Base-by-base conservation (phyloP, 1,140 invertebrate genomes). In the Centruroides sculpturatus region DNA sequence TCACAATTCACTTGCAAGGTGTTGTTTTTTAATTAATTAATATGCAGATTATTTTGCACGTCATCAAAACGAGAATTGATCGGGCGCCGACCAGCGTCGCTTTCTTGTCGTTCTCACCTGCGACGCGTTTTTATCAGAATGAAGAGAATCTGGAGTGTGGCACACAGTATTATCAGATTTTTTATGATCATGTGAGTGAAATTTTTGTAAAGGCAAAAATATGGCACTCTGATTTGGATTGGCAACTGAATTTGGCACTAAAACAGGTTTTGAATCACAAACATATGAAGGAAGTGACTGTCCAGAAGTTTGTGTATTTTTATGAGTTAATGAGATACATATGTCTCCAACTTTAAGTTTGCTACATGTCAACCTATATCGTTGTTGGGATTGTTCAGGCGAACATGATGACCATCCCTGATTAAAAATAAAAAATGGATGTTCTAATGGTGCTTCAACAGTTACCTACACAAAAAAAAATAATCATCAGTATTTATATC, bases 351-450 rank as follows among this genome's bases (percentile, higher is more conserved):
- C 85, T 70, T 84, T 81, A 59, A 93, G 74, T 66, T 80, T 80
- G 61, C 85, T 82, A 60, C 89, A 89, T 61, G 81, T 80, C 8
- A 93, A 75, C 12, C 85, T 85, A 72, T 86, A 89, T 55, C 80
- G 78, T 61, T 82, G 78, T 47, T 83, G 70, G 10, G 87, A 89
- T 58, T 80, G 76, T 65, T 86, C 80, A 0, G 89, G 87, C 66
- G 80, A 80, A 69, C 81, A 88, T 3, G 89, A 92, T 55, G 88
- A 86, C 89, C 89, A 93, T 4, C 89, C 89, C 67, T 84, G 83
- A 5, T 86, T 85, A 70, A 87, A 86, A 50, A 92, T 87, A 74
- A 91, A 93, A 73, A 91, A 89, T 9, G 89, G 89, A 73, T 92
- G 88, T 61, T 90, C 87, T 52, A 84, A 71, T 11, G 82, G 78